Base-by-base conservation (phyloP, 2,797 vertebrate genomes). In the Gallinago stenura region DNA sequence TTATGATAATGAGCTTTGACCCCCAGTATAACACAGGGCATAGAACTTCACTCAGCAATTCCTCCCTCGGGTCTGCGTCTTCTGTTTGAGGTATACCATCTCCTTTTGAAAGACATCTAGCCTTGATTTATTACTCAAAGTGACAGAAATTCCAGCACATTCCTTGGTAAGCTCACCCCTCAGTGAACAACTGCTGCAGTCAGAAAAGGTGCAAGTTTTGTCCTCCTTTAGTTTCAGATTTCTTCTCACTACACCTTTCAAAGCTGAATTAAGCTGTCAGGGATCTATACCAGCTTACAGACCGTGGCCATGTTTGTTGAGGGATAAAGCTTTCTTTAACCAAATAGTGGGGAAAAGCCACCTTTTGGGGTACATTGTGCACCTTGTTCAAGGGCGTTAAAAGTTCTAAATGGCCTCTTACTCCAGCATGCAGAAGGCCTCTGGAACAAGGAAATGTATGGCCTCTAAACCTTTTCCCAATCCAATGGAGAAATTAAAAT, bases 71-170 rank as follows among this genome's bases (percentile, higher is more conserved):
- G 51, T 70, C 30, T 64, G 18, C 4, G 1, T 61, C 78, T 94
- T 80, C 90, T 85, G 22, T 64, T 89, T 24, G 60, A 90, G 33
- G 31, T 75, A 69, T 61, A n/a, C 18, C 20, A 61, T 68, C 15
- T 83, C n/a, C 51, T 85, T 92, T 7, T 77, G 57, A 95, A 95
- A 90, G 69, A 69, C 43, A 85, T 48, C 11, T 22, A 94, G 33
- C 50, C 71, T 83, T 77, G 48, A 64, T 79, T 88, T 89, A 26
- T 82, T 68, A 33, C 65, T 81, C 73, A 46, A 83, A 81, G 68
- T 45, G 33, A 86, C 69, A 51, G 75, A 83, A 87, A 61, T 92
- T 77, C 77, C 64, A 87, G 41, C 41, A 87, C 7, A 46, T 89
- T 87, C 66, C 25, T 61, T 65, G 24, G 41, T 66, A 71, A 89